A percentile compares a stretch with the other conserved stretches of the same genome.
phyloP scores from a whole-genome alignment of 2,113 vertebrate species.

The Turdus rufiventris region DNA sequence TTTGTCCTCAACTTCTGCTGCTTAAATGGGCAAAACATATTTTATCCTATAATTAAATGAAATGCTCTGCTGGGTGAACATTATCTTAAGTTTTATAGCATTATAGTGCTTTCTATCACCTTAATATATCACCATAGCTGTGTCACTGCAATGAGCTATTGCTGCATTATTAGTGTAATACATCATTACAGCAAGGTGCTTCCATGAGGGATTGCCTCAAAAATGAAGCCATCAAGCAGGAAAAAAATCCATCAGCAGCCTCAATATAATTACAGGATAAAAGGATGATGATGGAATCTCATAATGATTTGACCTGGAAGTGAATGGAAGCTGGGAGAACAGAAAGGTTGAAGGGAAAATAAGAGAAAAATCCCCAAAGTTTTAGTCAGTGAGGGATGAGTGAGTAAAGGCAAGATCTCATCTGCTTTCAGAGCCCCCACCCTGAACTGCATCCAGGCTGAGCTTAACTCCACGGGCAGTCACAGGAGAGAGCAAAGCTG shows the following conservation, averaged over 20 bases:
- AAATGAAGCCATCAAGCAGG: conserved; percentile 64
- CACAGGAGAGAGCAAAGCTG: background rate
- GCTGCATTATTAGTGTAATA: conserved; percentile 58
- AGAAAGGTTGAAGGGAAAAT: background rate
- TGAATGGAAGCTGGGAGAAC: background rate
- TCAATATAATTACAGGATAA: conserved; percentile 61
- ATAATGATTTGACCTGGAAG: conserved; percentile 27
- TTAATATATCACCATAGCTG: background rate
- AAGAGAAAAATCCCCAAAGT: background rate
- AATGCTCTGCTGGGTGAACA: conserved; percentile 27
- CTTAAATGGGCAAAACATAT: conserved; percentile 43
- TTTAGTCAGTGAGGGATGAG: background rate
- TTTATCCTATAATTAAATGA: conserved; percentile 43
- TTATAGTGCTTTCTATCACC: conserved; percentile 7
- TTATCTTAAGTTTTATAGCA: conserved; percentile 24
- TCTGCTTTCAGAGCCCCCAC: background rate
- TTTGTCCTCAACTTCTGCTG: background rate
- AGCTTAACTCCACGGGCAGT: background rate
- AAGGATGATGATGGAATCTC: conserved; percentile 19
- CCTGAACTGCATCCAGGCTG: background rate
- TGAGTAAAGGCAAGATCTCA: background rate
- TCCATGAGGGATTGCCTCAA: conserved; percentile 46
- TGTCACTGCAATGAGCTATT: conserved; percentile 4
- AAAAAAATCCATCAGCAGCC: conserved; percentile 24
- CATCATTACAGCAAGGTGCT: conserved; percentile 65